Conservation (phyloP, 1,140 invertebrate species). For the Myzus persicae region DNA sequence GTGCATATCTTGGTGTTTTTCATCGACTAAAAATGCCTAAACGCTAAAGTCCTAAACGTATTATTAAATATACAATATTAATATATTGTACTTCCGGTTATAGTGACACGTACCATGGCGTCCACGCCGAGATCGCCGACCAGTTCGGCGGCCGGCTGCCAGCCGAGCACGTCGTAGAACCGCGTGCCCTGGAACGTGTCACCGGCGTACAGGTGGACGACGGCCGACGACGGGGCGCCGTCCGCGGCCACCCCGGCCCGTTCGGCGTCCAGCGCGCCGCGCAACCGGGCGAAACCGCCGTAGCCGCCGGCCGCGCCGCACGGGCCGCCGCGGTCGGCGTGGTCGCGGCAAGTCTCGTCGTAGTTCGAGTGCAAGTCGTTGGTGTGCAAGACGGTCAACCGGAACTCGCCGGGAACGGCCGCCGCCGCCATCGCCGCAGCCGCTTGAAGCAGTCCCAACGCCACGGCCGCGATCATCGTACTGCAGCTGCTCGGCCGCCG, state of each 20-base stretch:
- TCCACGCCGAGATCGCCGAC: constrained; percentile 81
- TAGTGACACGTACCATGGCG: constrained; percentile 74
- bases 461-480: not conserved
- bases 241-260: constrained; percentile 67
- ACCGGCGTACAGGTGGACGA: constrained; percentile 82
- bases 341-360: constrained; percentile 71
- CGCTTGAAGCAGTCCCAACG: constrained; percentile 22
- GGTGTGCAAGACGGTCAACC: constrained; percentile 76
- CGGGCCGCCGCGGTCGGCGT: not conserved
- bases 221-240: constrained; percentile 68
- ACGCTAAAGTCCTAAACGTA: too few relatives aligned
- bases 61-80: too few relatives aligned
- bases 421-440: too few relatives aligned
- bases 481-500: not conserved
- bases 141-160: constrained; percentile 78
- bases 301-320: not conserved
- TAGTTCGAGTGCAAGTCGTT: constrained; percentile 91
- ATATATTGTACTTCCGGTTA: too few relatives aligned
- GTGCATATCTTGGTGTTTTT: too few relatives aligned
- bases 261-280: constrained; percentile 71
- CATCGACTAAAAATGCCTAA: too few relatives aligned
- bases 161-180: constrained; percentile 83
- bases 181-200: constrained; percentile 90
- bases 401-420: constrained; percentile 6
- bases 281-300: constrained; percentile 84